A percentile compares a stretch with the other conserved stretches of the same genome.
These are phyloP conservation scores for Torymus aiolomorphi DNA, from an alignment of 2,888 invertebrate species.

Conservation along the genomic window DNA sequence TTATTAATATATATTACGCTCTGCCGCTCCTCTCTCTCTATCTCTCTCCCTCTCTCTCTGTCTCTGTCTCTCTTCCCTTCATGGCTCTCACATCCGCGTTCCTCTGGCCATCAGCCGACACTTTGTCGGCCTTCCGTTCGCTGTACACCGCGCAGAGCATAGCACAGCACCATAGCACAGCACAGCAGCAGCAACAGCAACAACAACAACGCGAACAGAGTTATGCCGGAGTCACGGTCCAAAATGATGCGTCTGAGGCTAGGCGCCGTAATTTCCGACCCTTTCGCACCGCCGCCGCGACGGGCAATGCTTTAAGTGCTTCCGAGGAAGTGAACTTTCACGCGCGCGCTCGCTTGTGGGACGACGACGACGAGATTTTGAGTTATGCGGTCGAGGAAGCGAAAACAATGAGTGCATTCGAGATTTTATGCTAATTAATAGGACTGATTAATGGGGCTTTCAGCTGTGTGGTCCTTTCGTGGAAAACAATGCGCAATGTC, in stretches of 20 bases:
- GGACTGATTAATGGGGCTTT: constrained; percentile 40
- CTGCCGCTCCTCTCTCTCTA: too few species aligned
- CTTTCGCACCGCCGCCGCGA: background rate
- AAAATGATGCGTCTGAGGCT: background rate
- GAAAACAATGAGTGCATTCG: constrained; percentile 3
- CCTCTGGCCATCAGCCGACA: background rate
- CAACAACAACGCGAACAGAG: background rate
- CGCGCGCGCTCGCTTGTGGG: too few species aligned
- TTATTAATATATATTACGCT: too few species aligned
- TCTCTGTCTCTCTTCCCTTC: background rate
- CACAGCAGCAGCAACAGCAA: too few species aligned
- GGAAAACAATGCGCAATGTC: constrained; percentile 1
- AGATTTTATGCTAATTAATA: constrained; percentile 46
- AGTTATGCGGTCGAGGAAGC: background rate
- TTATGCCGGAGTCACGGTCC: constrained; percentile 5
- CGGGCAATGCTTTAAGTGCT: background rate
- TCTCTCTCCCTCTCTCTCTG: constrained; percentile 11
- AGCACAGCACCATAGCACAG: too few species aligned
- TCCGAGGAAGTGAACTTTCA: background rate
- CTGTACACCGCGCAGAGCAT: too few species aligned
- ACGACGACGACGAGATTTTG: constrained; percentile 22
- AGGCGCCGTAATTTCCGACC: background rate
- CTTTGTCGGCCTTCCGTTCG: background rate
- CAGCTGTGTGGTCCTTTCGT: constrained; percentile 1
- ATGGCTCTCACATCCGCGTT: background rate